Base-by-base conservation (phyloP, 2,113 vertebrate species). In the Toxostoma redivivum region DNA sequence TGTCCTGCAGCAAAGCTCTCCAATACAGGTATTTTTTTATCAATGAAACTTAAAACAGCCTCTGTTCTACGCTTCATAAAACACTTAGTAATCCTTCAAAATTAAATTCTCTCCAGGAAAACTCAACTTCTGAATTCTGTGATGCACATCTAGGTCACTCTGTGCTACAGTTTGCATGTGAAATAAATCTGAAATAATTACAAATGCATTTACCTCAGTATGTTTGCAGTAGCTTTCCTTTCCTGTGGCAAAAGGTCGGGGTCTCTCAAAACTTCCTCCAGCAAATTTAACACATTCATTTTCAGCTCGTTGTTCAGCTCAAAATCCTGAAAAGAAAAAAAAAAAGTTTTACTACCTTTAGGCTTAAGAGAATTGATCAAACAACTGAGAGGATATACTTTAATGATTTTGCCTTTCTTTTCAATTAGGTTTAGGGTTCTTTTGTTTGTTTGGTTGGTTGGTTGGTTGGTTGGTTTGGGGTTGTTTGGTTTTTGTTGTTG, bases 201-300 rank as follows among this genome's bases (percentile, higher is more conserved):
- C 28, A 67, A 72, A 82, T 1, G 2, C 30, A 54, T 77, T 96
- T 96, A 99, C 99, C 98, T 99, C 91, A 99, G 90, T 96, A 99
- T 99, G 94, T 99, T 99, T 25, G 98, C 99, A 8, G 99, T 99
- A 91, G 99, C 99, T 98, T 99, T 99, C 69, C 99, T 99, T 98
- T 99, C 99, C 96, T 99, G 99, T 70, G 99, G 99, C 78, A 99
- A 98, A 62, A 99, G 98, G 90, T 99, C 99, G 47, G 99, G 99
- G 89, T 99, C 99, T 97, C 99, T 98, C 77, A 99, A 98, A 94
- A 99, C 99, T 96, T 99, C 99, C 97, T 99, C 99, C 88, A 99
- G 97, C 84, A 99, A 98, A 95, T 98, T 98, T 72, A 99, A 97
- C 83, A 99, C 99, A 4, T 98, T 98, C 98, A 99, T 99, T 97